Base-by-base conservation (phyloP, 1,140 invertebrate species). In the Diplogasteroides magnus region DNA sequence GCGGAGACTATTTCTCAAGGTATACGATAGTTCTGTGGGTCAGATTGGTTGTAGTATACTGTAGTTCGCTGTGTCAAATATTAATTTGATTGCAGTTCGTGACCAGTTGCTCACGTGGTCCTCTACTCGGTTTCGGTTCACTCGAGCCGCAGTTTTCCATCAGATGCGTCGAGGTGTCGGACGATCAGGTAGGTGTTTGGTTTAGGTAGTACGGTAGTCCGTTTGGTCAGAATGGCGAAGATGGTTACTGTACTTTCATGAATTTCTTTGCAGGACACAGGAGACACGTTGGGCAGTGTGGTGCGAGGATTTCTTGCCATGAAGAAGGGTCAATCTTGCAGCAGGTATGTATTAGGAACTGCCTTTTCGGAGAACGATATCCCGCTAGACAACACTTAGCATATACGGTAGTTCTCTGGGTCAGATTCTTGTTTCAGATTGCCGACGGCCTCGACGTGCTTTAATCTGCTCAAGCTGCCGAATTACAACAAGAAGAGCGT, bases 111-210 rank as follows among this genome's bases (percentile, higher is more conserved):
- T 98, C 94, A 0, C 95, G 97, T 77, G 93, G 95, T 2, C 97
- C 97, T 31, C 86, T 99, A 14, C 85, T 99, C 15, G 97, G 97
- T 1, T 99, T 99, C 86, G 91, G 93, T 15, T 90, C 97, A 84
- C 86, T 99, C 32, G 95, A 98, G 83, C 97, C 97, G 2, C 93
- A 94, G 15, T 99, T 99, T 86, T 97, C 95, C 0, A 98, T 99
- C 80, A 89, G 97, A 70, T 99, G 96, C 86, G 94, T 98, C 2
- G 95, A 98, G 88, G 94, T 97, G 61, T 91, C 91, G 28, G 95
- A 98, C 83, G 95, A 98, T 83, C 94, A 98, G 86, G 86, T 86
- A 56, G 37, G 27, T 32, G 27, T 2, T 29, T 11, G 19, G 6
- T 19, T 11, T 68, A 23, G n/a, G n/a, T n/a, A n/a, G n/a, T n/a